Percentiles rank a stretch among this genome's conserved stretches.
phyloP scores from a whole-genome alignment of 1,140 invertebrate genomes.

The Pogonomyrmex californicus region DNA sequence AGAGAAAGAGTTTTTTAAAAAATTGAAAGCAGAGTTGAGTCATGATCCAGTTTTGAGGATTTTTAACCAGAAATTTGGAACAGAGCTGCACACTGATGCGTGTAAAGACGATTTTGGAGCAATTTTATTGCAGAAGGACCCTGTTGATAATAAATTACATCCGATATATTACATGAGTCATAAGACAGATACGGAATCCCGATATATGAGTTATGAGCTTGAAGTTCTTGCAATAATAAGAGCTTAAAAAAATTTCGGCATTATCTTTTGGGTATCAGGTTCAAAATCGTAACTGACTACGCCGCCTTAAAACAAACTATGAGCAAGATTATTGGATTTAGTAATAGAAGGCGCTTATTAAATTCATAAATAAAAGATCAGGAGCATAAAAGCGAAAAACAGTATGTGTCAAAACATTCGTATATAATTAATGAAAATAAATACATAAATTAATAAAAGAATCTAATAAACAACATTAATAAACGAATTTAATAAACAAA shows the following conservation, averaged over 20 bases:
- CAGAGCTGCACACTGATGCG: slow-evolving; percentile 18
- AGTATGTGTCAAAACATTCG: no score
- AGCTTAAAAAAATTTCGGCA: not conserved
- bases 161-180: slow-evolving; percentile 11
- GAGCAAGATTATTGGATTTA: slow-evolving; percentile 29
- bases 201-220: slow-evolving; percentile 10
- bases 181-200: not conserved
- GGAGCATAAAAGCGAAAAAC: no score
- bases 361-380: no score
- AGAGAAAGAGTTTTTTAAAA: not conserved
- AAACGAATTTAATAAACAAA: no score
- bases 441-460: no score
- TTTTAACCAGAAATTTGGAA: slow-evolving; percentile 15
- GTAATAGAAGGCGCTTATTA: slow-evolving; percentile 21
- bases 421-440: no score
- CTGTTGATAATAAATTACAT: not conserved
- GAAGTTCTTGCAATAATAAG: not conserved
- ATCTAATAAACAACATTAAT: no score
- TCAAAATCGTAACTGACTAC: slow-evolving; percentile 2
- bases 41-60: slow-evolving; percentile 16
- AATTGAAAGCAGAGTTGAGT: not conserved
- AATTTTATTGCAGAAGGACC: not conserved
- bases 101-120: slow-evolving; percentile 33
- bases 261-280: not conserved
- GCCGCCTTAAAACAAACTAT: slow-evolving; percentile 37